Conservation (phyloP, 92 coral and sea anemone genomes). For the Palythoa heliodiscus region DNA sequence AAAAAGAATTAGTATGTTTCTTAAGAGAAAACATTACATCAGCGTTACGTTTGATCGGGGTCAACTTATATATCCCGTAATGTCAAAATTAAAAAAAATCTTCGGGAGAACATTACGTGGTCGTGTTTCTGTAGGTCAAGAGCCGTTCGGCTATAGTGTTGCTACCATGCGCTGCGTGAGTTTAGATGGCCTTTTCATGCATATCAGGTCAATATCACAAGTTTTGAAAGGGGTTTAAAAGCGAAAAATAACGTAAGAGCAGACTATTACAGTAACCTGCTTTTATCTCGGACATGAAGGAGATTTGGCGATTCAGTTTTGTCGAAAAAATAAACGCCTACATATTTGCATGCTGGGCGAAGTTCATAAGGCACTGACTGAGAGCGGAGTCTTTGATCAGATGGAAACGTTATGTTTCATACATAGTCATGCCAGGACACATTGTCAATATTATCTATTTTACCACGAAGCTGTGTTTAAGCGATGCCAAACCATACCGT, state of each 20-base stretch:
- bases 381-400: neutral
- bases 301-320: neutral
- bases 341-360: neutral
- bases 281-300: neutral
- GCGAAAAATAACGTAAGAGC: neutral
- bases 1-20: neutral
- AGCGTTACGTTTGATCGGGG: neutral
- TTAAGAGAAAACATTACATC: neutral
- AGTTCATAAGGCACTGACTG: neutral
- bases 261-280: neutral
- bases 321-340: neutral
- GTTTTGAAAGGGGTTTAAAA: neutral
- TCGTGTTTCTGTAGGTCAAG: neutral
- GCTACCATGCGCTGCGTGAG: conserved; percentile 1
- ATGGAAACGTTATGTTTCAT: neutral
- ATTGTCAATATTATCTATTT: neutral
- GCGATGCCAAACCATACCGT: neutral
- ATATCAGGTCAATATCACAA: neutral
- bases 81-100: neutral
- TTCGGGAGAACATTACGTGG: neutral
- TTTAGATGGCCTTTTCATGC: neutral
- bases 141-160: conserved; percentile 10
- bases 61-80: conserved; percentile 2
- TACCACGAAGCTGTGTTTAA: neutral
- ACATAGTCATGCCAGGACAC: neutral